These are phyloP conservation scores for Cavia aperea DNA, from an alignment of 2,113 vertebrate species.

Conservation along the genomic window DNA sequence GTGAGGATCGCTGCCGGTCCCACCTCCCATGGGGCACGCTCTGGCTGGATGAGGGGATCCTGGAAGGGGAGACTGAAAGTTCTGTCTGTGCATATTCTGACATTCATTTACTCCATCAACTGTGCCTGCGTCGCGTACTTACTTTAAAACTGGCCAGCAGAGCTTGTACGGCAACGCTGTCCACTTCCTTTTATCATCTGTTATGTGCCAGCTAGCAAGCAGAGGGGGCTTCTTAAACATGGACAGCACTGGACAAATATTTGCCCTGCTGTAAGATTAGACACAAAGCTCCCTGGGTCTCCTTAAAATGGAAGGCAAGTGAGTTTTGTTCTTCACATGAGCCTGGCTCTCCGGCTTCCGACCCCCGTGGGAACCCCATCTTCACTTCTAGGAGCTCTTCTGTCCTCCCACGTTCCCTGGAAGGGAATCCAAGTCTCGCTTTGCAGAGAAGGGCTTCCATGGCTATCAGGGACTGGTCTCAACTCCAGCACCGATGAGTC, in stretches of 20 bases:
- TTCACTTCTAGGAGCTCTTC: background rate
- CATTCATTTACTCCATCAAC: background rate
- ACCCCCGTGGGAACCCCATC: background rate
- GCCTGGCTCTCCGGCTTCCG: background rate
- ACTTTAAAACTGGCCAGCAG: background rate
- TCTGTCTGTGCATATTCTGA: background rate
- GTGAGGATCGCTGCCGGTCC: background rate
- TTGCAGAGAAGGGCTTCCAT: background rate
- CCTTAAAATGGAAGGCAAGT: background rate
- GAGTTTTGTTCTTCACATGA: background rate
- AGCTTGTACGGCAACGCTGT: background rate
- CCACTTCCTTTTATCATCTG: background rate
- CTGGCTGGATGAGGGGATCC: background rate
- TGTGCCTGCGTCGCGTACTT: background rate
- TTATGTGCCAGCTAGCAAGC: background rate
- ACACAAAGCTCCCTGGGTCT: background rate
- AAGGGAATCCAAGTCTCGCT: background rate
- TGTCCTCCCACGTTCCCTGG: too few relatives aligned
- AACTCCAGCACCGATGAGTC: fast-evolving
- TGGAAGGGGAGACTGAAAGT: background rate
- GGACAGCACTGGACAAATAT: background rate
- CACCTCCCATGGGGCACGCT: fast-evolving
- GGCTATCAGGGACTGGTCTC: fast-evolving
- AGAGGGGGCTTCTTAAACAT: background rate
- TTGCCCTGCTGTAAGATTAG: background rate